Evolutionary conservation across 2,888 invertebrate species (phyloP).

Genomic region (Xestia c-nigrum): DNA sequence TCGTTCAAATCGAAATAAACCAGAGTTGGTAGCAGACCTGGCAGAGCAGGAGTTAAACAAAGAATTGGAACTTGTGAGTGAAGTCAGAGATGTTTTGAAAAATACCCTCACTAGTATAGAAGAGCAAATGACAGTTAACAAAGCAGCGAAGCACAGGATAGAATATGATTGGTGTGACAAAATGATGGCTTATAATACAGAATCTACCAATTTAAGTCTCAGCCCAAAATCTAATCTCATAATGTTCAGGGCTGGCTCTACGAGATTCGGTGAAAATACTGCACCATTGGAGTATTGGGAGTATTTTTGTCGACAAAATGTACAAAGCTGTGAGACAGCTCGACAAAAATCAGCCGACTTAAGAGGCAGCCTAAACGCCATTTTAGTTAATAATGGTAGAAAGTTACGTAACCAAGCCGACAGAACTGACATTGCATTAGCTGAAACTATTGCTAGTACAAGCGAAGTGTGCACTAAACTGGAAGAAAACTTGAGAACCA

Average conservation of each 20-base stretch:
- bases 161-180: slow-evolving; percentile 98
- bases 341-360: slow-evolving; percentile 94
- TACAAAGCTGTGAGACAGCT: slow-evolving; percentile 94
- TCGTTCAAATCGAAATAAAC: slow-evolving; percentile 92
- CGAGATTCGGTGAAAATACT: slow-evolving; percentile 94
- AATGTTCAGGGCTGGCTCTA: slow-evolving; percentile 95
- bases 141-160: slow-evolving; percentile 94
- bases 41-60: slow-evolving; percentile 95
- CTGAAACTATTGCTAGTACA: slow-evolving; percentile 94
- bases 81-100: slow-evolving; percentile 92
- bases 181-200: slow-evolving; percentile 94
- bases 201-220: slow-evolving; percentile 92
- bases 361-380: slow-evolving; percentile 93
- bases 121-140: slow-evolving; percentile 93
- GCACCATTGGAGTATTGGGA: slow-evolving; percentile 94
- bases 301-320: slow-evolving; percentile 94
- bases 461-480: slow-evolving; percentile 93
- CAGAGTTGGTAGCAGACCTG: slow-evolving; percentile 94
- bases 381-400: slow-evolving; percentile 94
- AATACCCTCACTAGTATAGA: slow-evolving; percentile 92
- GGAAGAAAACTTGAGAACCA: slow-evolving; percentile 93
- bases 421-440: slow-evolving; percentile 94
- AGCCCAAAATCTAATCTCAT: slow-evolving; percentile 93
- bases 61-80: slow-evolving; percentile 93
- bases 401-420: slow-evolving; percentile 96